Evolutionary conservation across 2,888 invertebrate species (phyloP).

Genomic region (Polylopha cassiicola): DNA sequence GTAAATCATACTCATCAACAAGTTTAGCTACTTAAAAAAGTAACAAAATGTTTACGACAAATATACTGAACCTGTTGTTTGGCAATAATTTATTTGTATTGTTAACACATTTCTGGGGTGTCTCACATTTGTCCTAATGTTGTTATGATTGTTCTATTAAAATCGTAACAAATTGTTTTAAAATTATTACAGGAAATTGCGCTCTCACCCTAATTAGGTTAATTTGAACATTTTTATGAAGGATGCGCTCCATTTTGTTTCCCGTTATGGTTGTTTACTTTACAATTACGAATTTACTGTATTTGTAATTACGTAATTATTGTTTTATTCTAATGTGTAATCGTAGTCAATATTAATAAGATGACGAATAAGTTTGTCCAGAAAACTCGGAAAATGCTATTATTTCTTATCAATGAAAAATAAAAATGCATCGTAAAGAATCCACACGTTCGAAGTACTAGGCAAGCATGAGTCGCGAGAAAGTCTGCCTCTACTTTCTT

Average conservation of each 20-base stretch:
- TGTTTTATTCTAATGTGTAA: background rate
- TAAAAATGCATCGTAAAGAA: conserved; percentile 8
- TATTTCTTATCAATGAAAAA: background rate
- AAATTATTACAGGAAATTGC: conserved; percentile 14
- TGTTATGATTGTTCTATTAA: conserved; percentile 23
- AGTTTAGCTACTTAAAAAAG: too few relatives aligned
- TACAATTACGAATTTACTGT: too few relatives aligned
- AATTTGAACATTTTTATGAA: conserved; percentile 8
- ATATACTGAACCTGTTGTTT: background rate
- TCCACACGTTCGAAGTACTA: conserved; percentile 15
- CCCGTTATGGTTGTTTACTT: too few relatives aligned
- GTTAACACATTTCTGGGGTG: conserved; percentile 21
- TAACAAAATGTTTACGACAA: too few relatives aligned
- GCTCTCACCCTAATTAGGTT: conserved; percentile 15
- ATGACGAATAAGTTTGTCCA: too few relatives aligned
- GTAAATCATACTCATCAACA: too few relatives aligned
- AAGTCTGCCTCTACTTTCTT: conserved; percentile 57
- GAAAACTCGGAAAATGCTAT: background rate
- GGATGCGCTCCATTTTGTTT: too few relatives aligned
- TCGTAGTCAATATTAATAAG: too few relatives aligned
- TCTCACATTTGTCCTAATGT: conserved; percentile 23
- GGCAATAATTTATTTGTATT: conserved; percentile 4
- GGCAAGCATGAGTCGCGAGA: conserved; percentile 35
- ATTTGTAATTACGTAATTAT: conserved; percentile 4
- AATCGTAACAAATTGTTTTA: conserved; percentile 13